Conservation (phyloP, 2,797 vertebrate species). For the Chrosomus eos region DNA sequence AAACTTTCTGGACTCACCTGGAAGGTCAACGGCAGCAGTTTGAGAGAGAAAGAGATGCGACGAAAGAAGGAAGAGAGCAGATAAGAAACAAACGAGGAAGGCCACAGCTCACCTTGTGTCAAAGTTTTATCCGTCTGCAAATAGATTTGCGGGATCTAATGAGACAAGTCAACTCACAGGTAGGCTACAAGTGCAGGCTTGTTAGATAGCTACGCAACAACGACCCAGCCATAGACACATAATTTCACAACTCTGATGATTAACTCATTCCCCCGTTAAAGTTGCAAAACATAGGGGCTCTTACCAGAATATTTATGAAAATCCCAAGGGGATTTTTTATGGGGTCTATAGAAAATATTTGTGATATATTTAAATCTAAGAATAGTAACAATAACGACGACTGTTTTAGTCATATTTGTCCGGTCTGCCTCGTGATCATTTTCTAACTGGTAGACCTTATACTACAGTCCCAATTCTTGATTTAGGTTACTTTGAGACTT, state of each 20-base stretch:
- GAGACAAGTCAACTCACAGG: slow-evolving; percentile 72
- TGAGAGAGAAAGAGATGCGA: slow-evolving; percentile 51
- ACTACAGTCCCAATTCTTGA: neutral
- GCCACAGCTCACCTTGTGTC: slow-evolving; percentile 52
- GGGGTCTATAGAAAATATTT: slow-evolving; percentile 7
- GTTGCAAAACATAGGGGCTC: slow-evolving; percentile 37
- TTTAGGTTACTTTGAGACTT: neutral
- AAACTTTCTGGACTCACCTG: slow-evolving; percentile 72
- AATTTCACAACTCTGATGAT: slow-evolving; percentile 9
- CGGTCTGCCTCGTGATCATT: neutral
- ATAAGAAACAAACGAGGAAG: neutral
- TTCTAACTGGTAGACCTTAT: neutral
- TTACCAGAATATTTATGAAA: slow-evolving; percentile 28
- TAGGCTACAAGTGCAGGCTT: slow-evolving; percentile 40
- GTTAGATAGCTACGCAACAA: neutral
- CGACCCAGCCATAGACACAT: neutral
- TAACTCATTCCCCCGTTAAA: neutral
- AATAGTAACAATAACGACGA: neutral
- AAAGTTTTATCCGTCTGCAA: slow-evolving; percentile 69
- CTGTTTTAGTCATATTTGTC: neutral
- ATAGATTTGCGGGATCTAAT: slow-evolving; percentile 78
- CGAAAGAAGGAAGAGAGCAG: neutral
- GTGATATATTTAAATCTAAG: neutral
- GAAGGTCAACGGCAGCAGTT: slow-evolving; percentile 72
- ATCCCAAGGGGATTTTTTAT: slow-evolving; percentile 51